Percentiles rank a stretch among this genome's conserved stretches.
phyloP scores from a whole-genome alignment of 2,797 vertebrate genomes.

The Lagorchestes hirsutus region DNA sequence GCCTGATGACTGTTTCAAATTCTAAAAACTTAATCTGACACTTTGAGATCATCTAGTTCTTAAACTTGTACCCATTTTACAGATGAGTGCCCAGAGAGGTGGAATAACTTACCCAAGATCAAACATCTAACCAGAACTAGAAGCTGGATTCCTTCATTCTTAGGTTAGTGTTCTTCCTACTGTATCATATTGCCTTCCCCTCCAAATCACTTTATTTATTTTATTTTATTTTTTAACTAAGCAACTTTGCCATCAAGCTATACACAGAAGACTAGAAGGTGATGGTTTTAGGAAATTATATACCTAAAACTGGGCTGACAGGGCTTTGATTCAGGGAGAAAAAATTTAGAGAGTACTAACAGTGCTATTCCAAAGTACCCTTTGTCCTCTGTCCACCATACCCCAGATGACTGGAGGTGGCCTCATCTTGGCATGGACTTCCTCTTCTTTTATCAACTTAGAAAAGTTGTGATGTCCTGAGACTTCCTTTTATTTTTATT shows the following conservation, averaged over 20 bases:
- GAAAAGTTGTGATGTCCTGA: not conserved
- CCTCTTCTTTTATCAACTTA: not conserved
- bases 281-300: not conserved
- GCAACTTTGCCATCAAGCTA: not conserved
- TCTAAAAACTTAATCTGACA: not conserved
- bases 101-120: not conserved
- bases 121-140: not conserved
- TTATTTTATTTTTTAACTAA: not conserved
- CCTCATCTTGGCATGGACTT: not conserved
- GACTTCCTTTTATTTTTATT: not conserved
- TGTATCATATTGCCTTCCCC: not conserved
- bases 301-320: not conserved
- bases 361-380: not conserved
- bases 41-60: not conserved
- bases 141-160: not conserved
- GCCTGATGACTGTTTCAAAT: not conserved
- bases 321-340: not conserved
- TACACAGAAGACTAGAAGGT: not conserved
- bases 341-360: not conserved
- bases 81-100: not conserved
- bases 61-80: not conserved
- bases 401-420: not conserved
- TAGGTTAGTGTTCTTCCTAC: not conserved
- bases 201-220: not conserved
- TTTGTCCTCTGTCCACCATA: not conserved